phyloP scores from a whole-genome alignment of 1,140 invertebrate genomes.

The Hyles euphorbiae region DNA sequence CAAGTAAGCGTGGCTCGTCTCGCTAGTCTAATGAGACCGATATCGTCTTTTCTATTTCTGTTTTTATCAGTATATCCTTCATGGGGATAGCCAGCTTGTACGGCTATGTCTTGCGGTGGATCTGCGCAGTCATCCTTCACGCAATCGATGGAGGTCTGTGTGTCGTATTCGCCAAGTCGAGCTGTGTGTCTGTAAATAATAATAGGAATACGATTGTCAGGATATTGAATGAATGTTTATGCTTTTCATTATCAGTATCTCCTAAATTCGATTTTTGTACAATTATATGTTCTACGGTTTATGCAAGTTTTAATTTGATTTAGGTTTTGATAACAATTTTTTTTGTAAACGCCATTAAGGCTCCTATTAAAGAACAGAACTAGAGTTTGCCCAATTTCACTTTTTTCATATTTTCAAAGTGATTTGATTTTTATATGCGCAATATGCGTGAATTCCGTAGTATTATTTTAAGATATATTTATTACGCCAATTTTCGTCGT shows the following conservation, averaged over 20 bases:
- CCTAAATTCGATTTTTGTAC: no score
- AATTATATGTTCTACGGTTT: no score
- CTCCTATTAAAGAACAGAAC: no score
- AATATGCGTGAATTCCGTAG: no score
- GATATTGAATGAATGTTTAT: background rate
- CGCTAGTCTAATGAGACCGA: conserved; percentile 75
- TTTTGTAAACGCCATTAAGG: no score
- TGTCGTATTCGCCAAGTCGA: conserved; percentile 66
- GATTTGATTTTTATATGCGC: no score
- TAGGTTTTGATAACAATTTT: no score
- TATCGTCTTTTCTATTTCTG: conserved; percentile 77
- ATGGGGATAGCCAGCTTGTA: conserved; percentile 62
- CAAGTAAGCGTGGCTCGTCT: conserved; percentile 45
- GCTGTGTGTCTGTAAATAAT: conserved; percentile 39
- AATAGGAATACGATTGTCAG: background rate
- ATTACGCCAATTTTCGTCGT: no score
- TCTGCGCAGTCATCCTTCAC: conserved; percentile 51
- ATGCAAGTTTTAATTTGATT: no score
- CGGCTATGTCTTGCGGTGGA: conserved; percentile 51
- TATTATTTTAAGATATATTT: no score
- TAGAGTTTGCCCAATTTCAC: no score
- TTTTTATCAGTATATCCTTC: conserved; percentile 68
- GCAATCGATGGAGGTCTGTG: conserved; percentile 64
- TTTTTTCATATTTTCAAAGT: no score
- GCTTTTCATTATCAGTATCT: background rate